A percentile compares a stretch with the other conserved stretches of the same genome.
phyloP scores from a whole-genome alignment of 2,113 vertebrate species.

The Ginglymostoma cirratum region DNA sequence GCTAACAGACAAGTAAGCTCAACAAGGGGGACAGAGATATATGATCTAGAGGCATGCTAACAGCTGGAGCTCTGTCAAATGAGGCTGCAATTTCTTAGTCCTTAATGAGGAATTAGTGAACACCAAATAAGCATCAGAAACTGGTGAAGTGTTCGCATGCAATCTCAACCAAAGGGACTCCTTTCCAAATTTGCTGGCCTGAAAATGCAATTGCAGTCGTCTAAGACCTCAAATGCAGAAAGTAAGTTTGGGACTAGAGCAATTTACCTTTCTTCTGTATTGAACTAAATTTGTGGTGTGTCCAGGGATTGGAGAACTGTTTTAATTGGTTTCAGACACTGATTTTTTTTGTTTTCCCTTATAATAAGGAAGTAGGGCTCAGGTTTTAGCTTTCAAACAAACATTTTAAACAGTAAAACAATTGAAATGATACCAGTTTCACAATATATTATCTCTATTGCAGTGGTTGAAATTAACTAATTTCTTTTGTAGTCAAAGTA shows the following conservation, averaged over 20 bases:
- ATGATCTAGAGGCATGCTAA: neutral
- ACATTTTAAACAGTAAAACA: neutral
- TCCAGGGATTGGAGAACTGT: neutral
- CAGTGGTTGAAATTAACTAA: too few species aligned
- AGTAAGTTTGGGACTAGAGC: neutral
- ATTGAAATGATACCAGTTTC: neutral
- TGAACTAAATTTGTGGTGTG: neutral
- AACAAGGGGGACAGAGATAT: neutral
- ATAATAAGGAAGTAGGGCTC: neutral
- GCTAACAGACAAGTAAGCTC: neutral
- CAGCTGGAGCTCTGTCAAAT: neutral
- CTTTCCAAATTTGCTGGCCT: neutral
- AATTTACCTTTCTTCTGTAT: neutral
- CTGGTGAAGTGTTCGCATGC: neutral
- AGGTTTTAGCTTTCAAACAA: neutral
- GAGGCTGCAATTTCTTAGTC: neutral
- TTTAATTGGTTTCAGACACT: neutral
- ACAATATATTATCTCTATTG: neutral
- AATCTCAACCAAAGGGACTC: neutral
- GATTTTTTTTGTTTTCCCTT: neutral
- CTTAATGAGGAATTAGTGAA: neutral
- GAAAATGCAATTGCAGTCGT: neutral
- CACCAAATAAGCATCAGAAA: neutral
- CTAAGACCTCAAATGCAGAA: neutral
- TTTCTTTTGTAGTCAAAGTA: neutral